Evolutionary conservation across 2,888 invertebrate species (phyloP).

Genomic region (Polyommatus icarus): DNA sequence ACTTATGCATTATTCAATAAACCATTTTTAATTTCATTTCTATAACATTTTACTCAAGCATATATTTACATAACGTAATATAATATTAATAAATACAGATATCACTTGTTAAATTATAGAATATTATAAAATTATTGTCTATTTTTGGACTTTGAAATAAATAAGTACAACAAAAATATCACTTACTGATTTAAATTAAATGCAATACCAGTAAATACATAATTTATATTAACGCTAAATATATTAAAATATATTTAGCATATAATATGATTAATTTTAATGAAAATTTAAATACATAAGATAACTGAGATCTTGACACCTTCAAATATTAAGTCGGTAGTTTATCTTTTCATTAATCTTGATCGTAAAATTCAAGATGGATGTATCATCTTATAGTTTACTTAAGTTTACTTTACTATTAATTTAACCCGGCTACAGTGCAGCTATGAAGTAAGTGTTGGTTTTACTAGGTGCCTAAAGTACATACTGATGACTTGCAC

Average conservation of each 20-base stretch:
- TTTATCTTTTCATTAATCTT: neutral
- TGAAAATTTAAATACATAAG: neutral
- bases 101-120: neutral
- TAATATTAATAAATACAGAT: neutral
- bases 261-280: slow-evolving; percentile 14
- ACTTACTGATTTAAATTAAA: neutral
- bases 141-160: neutral
- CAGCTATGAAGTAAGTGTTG: no score
- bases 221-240: neutral
- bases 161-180: neutral
- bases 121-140: neutral
- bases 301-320: slow-evolving; percentile 7
- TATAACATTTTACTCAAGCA: no score
- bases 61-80: neutral
- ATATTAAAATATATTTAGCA: neutral
- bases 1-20: no score
- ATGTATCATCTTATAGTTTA: neutral
- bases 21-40: no score
- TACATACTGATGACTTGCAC: no score
- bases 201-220: neutral
- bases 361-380: neutral
- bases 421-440: neutral
- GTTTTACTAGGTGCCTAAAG: no score
- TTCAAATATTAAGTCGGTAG: neutral
- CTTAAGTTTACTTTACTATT: no score